phyloP scores from a whole-genome alignment of 2,113 vertebrate genomes.

The Cryptomyrus ogoouensis region DNA sequence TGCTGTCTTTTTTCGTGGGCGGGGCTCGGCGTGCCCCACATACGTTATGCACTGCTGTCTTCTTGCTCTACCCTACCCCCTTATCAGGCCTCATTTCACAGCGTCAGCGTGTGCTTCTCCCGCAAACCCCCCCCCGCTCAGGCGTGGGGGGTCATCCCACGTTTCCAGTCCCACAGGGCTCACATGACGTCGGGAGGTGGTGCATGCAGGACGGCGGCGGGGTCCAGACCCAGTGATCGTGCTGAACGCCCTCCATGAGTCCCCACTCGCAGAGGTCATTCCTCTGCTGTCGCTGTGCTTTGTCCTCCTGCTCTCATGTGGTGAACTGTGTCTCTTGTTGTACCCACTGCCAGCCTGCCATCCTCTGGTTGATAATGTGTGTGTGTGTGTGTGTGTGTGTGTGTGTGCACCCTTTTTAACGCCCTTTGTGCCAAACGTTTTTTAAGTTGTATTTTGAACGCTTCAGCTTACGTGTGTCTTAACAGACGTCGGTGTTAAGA shows the following conservation, averaged over 20 bases:
- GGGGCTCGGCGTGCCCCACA: conserved; percentile 22
- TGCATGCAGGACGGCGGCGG: not conserved
- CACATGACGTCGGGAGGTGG: not conserved
- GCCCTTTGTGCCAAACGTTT: conserved; percentile 60
- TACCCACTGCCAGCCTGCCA: not conserved
- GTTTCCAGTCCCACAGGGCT: not conserved
- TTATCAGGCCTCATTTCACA: conserved; percentile 14
- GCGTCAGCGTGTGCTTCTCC: not conserved
- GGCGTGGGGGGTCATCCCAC: not conserved
- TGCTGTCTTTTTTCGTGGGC: conserved; percentile 39
- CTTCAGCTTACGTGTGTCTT: conserved; percentile 39
- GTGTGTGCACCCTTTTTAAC: conserved; percentile 20
- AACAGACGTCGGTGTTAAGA: conserved; percentile 39
- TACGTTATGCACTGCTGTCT: not conserved
- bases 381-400: conserved; percentile 23
- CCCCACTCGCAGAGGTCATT: not conserved
- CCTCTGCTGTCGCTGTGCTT: not conserved
- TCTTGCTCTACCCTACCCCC: not conserved
- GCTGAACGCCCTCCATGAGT: not conserved
- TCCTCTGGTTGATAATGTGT: not conserved
- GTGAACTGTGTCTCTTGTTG: not conserved
- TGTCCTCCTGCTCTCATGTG: not conserved
- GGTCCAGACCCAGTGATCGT: not conserved
- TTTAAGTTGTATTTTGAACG: conserved; percentile 31
- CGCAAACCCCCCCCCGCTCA: not conserved